Evolutionary conservation across 2,113 vertebrate species (phyloP).

Genomic region (Gobius niger): DNA sequence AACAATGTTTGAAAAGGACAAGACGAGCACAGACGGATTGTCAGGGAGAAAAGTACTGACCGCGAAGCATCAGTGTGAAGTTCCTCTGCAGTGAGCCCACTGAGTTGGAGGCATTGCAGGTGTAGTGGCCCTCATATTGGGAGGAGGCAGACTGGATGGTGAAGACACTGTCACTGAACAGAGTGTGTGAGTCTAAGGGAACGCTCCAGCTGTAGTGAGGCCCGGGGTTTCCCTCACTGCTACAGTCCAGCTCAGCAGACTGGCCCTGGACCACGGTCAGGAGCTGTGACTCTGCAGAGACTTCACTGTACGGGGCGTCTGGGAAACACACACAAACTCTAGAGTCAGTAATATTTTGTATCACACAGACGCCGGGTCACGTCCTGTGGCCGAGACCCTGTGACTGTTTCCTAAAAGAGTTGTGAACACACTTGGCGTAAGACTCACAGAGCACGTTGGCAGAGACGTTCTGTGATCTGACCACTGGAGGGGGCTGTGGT

Average conservation of each 20-base stretch:
- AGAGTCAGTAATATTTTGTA: no score
- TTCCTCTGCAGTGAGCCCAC: not conserved
- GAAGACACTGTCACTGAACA: not conserved
- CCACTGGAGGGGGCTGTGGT: constrained; percentile 28
- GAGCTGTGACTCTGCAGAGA: not conserved
- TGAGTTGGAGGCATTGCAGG: not conserved
- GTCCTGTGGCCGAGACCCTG: no score
- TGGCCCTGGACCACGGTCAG: not conserved
- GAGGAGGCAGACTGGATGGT: not conserved
- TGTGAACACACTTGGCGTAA: no score
- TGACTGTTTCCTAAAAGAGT: no score
- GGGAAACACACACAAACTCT: no score
- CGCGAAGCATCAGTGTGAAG: not conserved
- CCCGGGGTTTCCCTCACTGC: not conserved
- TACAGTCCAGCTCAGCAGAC: not conserved
- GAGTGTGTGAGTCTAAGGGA: not conserved
- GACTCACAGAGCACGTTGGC: constrained; percentile 59
- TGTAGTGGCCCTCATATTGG: not conserved
- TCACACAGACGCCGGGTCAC: no score
- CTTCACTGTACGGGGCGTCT: not conserved
- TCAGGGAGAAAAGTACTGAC: not conserved
- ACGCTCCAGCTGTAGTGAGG: not conserved
- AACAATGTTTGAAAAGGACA: no score
- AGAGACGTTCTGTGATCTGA: constrained; percentile 35
- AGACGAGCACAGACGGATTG: not conserved